A percentile compares a stretch with the other conserved stretches of the same genome.
These are phyloP conservation scores for Aviceda subcristata DNA, from an alignment of 2,113 vertebrate species.

Conservation along the genomic window DNA sequence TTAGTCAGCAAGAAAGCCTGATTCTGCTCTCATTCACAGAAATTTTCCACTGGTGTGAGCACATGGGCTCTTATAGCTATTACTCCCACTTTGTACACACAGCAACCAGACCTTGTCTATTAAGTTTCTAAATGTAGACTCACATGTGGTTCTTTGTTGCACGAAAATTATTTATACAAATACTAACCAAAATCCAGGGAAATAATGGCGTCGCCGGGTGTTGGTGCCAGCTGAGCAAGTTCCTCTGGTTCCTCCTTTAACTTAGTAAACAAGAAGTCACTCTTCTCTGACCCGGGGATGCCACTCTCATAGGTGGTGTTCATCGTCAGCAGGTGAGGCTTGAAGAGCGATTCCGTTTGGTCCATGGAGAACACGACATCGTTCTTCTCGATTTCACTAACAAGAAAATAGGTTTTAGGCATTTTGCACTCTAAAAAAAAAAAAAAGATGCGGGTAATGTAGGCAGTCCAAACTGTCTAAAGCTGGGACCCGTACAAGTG, in stretches of 20 bases:
- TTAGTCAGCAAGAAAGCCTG: slow-evolving; percentile 43
- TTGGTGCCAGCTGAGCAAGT: slow-evolving; percentile 90
- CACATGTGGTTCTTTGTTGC: not conserved
- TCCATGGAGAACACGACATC: slow-evolving; percentile 91
- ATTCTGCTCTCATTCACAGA: slow-evolving; percentile 41
- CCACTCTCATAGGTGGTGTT: slow-evolving; percentile 76
- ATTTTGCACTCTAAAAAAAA: not conserved
- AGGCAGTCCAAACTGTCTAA: not conserved
- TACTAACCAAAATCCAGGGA: slow-evolving; percentile 90
- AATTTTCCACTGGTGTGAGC: slow-evolving; percentile 46
- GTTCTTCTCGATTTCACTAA: slow-evolving; percentile 92
- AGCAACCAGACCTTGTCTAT: not conserved
- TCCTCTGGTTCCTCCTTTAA: slow-evolving; percentile 97
- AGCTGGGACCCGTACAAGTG: not conserved
- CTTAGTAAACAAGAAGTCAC: slow-evolving; percentile 84
- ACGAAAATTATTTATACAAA: not conserved
- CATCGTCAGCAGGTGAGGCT: slow-evolving; percentile 80
- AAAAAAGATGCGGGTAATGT: not conserved
- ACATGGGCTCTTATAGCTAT: not conserved
- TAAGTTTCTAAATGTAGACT: not conserved
- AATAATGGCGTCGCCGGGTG: slow-evolving; percentile 88
- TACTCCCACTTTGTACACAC: not conserved
- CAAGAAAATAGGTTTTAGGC: slow-evolving; percentile 27
- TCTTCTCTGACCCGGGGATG: slow-evolving; percentile 64
- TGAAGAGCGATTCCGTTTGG: slow-evolving; percentile 92